These are phyloP conservation scores for Paracyprichromis sp. DNA, from an alignment of 2,113 vertebrate genomes.

Conservation along the genomic window DNA sequence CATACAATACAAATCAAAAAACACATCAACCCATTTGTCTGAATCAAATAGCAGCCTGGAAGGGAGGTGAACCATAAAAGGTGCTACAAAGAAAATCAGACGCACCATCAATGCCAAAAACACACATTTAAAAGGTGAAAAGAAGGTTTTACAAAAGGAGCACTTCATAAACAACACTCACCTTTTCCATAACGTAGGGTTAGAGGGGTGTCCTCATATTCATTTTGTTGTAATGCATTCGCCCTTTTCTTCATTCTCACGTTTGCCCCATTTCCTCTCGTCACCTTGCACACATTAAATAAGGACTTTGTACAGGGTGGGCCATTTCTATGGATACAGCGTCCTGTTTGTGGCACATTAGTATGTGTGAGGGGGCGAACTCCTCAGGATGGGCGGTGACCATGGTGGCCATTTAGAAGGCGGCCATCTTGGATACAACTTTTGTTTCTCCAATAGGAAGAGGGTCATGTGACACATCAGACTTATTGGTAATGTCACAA, in stretches of 20 bases:
- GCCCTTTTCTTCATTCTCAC: background rate
- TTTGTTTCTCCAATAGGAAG: rapidly evolving
- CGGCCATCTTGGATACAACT: background rate
- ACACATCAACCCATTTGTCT: background rate
- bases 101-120: background rate
- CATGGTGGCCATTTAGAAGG: rapidly evolving
- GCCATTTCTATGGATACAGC: rapidly evolving
- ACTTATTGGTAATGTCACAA: background rate
- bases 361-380: background rate
- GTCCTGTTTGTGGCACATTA: background rate
- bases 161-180: background rate
- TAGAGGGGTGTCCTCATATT: rapidly evolving
- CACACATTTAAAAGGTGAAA: background rate
- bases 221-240: background rate
- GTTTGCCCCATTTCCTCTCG: background rate
- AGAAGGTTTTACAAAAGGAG: background rate
- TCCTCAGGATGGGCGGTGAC: rapidly evolving
- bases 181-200: background rate
- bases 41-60: background rate
- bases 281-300: background rate
- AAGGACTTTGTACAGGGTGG: background rate
- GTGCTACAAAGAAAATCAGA: background rate
- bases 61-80: rapidly evolving
- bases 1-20: background rate
- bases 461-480: rapidly evolving